Conservation (phyloP, 2,113 vertebrate species). For the Anas platyrhynchos region DNA sequence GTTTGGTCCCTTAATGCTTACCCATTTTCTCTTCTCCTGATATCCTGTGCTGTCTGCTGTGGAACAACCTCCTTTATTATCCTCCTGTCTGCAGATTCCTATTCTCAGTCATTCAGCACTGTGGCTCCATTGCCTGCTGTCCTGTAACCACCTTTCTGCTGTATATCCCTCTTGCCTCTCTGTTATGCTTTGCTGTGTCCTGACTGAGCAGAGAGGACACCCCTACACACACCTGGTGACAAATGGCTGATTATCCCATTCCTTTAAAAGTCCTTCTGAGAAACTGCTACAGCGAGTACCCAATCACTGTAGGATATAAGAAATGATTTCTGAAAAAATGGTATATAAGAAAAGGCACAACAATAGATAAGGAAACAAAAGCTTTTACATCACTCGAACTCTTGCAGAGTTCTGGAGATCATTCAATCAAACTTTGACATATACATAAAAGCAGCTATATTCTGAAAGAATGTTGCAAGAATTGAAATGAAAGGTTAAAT, state of each 20-base stretch:
- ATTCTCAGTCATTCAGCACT: neutral
- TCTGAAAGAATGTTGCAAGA: neutral
- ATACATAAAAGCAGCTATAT: neutral
- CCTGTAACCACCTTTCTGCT: neutral
- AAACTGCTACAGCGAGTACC: neutral
- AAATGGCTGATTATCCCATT: neutral
- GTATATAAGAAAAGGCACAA: neutral
- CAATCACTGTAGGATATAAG: neutral
- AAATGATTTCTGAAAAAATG: neutral
- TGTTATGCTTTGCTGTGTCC: neutral
- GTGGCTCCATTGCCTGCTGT: neutral
- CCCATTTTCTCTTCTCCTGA: neutral
- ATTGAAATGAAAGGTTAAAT: neutral
- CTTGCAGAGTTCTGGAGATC: neutral
- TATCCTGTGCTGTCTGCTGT: neutral
- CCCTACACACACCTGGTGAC: rapidly evolving
- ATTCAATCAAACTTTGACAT: neutral
- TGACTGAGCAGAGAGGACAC: neutral
- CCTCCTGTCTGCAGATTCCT: neutral
- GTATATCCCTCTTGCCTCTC: neutral
- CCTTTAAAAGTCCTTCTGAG: neutral
- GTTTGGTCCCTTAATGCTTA: neutral
- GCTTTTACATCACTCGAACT: neutral
- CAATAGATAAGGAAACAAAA: neutral
- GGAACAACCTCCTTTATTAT: neutral